A percentile compares a stretch with the other conserved stretches of the same genome.
Conservation (phyloP, 2,888 invertebrate genomes). For the Tenthredo amoena region DNA sequence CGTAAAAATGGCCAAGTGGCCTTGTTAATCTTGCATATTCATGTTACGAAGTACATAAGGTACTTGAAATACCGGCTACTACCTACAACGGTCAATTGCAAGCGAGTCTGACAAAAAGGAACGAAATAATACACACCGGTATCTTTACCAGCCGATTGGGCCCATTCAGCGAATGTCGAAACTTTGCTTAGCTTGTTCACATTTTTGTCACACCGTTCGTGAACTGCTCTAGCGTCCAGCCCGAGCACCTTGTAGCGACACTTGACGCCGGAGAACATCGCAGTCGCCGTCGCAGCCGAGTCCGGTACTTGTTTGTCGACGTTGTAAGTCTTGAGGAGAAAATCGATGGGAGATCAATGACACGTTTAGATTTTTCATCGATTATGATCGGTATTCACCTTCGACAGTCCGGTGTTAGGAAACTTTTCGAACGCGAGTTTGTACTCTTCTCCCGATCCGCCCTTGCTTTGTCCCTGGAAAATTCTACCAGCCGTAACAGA, state of each 20-base stretch:
- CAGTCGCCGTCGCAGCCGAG: constrained; percentile 86
- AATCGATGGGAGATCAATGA: not conserved
- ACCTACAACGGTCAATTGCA: not conserved
- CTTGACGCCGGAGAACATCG: constrained; percentile 83
- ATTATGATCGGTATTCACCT: constrained; percentile 77
- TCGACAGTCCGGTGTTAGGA: constrained; percentile 82
- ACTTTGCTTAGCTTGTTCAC: constrained; percentile 74
- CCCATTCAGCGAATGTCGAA: constrained; percentile 81
- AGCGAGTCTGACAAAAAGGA: not conserved
- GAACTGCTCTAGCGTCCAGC: constrained; percentile 77
- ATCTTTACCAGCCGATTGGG: constrained; percentile 80
- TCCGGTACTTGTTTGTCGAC: constrained; percentile 86
- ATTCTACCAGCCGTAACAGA: constrained; percentile 84
- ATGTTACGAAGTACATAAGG: not conserved
- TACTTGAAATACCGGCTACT: not conserved
- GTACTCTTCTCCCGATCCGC: constrained; percentile 81
- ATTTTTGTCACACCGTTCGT: constrained; percentile 76
- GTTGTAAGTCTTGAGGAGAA: constrained; percentile 82
- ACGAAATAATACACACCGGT: constrained; percentile 75
- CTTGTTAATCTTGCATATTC: constrained; percentile 44
- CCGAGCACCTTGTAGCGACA: constrained; percentile 81
- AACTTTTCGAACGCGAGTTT: constrained; percentile 82
- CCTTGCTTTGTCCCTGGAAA: constrained; percentile 80
- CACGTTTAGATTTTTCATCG: not conserved
- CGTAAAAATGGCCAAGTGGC: constrained; percentile 30